Percentiles rank a stretch among this genome's conserved stretches.
phyloP scores from a whole-genome alignment of 2,888 invertebrate species.

The Scaptodrosophila latifasciaeformis region DNA sequence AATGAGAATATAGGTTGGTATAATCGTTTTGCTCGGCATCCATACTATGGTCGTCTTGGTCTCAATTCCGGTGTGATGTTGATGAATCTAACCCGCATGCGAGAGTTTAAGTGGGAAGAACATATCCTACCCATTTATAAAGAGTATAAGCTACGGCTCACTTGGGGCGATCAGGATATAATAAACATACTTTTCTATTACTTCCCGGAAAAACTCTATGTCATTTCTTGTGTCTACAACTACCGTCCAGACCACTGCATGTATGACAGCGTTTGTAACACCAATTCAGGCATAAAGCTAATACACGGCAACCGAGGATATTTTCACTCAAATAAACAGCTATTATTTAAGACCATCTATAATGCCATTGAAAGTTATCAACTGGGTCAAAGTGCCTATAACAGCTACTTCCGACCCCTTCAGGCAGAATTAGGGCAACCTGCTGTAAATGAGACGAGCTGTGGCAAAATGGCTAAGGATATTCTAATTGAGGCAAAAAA shows the following conservation, averaged over 20 bases:
- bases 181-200: constrained; percentile 90
- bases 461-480: constrained; percentile 80
- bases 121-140: constrained; percentile 89
- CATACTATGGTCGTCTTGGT: constrained; percentile 88
- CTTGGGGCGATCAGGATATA: constrained; percentile 98
- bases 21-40: constrained; percentile 95
- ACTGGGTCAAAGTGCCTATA: constrained; percentile 76
- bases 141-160: constrained; percentile 89
- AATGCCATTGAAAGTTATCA: constrained; percentile 78
- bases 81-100: constrained; percentile 96
- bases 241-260: constrained; percentile 97
- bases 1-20: constrained; percentile 97
- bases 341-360: constrained; percentile 86
- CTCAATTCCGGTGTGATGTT: constrained; percentile 98
- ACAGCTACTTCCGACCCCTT: constrained; percentile 58
- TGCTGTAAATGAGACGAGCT: constrained; percentile 78
- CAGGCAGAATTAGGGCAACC: constrained; percentile 76
- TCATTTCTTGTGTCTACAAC: constrained; percentile 91
- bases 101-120: constrained; percentile 88
- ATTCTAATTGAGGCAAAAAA: constrained; percentile 76
- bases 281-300: constrained; percentile 82
- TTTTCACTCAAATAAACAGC: constrained; percentile 90
- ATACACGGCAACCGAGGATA: constrained; percentile 92
- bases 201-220: constrained; percentile 85
- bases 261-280: constrained; percentile 91